Evolutionary conservation across 2,113 vertebrate genomes (phyloP).

Genomic region (Stigmatopora nigra): DNA sequence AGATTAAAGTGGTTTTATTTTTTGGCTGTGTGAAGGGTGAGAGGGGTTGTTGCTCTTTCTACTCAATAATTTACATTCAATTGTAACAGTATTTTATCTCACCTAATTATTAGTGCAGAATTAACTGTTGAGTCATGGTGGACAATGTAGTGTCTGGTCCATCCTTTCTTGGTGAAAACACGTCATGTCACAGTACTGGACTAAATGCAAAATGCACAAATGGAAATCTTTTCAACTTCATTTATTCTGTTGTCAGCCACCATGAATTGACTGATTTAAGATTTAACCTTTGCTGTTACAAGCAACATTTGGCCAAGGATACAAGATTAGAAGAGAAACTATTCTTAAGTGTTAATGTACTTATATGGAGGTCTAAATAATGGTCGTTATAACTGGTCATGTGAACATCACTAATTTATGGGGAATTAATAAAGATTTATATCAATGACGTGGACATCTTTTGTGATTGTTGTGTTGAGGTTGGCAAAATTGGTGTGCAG

Average conservation of each 20-base stretch:
- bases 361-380: slow-evolving; percentile 16
- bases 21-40: too few relatives aligned
- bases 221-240: not conserved
- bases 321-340: not conserved
- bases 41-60: not conserved
- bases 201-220: too few relatives aligned
- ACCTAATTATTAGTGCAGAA: not conserved
- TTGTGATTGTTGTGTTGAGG: too few relatives aligned
- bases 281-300: not conserved
- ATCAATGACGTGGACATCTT: too few relatives aligned
- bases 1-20: too few relatives aligned
- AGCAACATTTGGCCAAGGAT: not conserved
- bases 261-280: not conserved
- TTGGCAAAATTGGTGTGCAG: too few relatives aligned
- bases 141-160: not conserved
- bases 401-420: too few relatives aligned
- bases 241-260: slow-evolving; percentile 11
- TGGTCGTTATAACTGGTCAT: too few relatives aligned
- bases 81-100: not conserved
- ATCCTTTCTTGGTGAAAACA: not conserved
- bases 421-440: too few relatives aligned
- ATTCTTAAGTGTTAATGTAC: not conserved
- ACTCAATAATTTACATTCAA: not conserved
- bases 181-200: not conserved
- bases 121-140: not conserved